Conservation (phyloP, 1,140 invertebrate genomes). For the Heliconius hewitsoni region DNA sequence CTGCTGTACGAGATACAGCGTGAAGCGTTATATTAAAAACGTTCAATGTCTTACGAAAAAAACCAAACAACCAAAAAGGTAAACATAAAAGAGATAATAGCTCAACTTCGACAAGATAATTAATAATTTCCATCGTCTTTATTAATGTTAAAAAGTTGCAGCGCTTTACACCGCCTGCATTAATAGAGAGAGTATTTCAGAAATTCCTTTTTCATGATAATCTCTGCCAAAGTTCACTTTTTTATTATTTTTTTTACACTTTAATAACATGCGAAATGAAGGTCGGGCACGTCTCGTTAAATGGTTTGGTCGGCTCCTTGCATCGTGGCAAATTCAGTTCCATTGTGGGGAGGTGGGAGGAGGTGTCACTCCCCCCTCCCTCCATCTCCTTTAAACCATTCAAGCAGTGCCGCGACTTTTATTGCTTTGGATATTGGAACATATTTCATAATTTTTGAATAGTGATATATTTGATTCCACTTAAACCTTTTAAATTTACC, state of each 20-base stretch:
- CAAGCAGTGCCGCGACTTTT: conserved; percentile 23
- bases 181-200: conserved; percentile 38
- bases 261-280: conserved; percentile 70
- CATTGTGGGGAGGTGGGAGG: conserved; percentile 33
- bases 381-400: conserved; percentile 17
- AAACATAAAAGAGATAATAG: conserved; percentile 8
- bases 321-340: conserved; percentile 51
- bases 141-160: conserved; percentile 39
- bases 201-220: conserved; percentile 58
- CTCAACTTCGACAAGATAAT: conserved; percentile 9
- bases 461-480: not conserved
- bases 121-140: conserved; percentile 10
- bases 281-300: conserved; percentile 46
- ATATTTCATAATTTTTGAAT: conserved; percentile 8
- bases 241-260: conserved; percentile 50
- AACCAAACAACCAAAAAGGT: not conserved
- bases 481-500: not conserved
- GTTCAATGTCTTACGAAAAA: not conserved
- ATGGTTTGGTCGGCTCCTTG: conserved; percentile 54
- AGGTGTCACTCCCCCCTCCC: not conserved
- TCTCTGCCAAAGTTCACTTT: conserved; percentile 55
- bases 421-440: conserved; percentile 24
- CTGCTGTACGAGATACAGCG: no score
- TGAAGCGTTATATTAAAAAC: not conserved
- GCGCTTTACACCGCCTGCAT: conserved; percentile 31